Percentiles rank a stretch among this genome's conserved stretches.
These are phyloP conservation scores for Peromyscus maniculatus DNA, from an alignment of 2,113 vertebrate genomes.

Conservation along the genomic window DNA sequence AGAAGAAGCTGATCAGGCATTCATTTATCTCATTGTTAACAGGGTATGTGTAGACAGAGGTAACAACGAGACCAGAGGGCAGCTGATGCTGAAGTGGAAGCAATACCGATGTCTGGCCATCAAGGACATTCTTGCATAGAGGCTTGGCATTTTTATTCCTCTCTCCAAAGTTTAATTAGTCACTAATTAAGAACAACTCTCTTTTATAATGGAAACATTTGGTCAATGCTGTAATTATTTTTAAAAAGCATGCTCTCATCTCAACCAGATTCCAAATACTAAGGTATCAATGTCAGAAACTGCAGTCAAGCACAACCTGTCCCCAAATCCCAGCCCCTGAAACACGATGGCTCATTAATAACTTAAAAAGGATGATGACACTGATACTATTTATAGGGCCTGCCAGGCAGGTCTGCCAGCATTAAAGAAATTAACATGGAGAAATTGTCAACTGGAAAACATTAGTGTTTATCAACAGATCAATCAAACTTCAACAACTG, in stretches of 20 bases:
- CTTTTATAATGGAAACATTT: conserved; percentile 83
- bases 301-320: conserved; percentile 89
- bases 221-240: conserved; percentile 66
- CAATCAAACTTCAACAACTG: conserved; percentile 90
- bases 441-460: conserved; percentile 92
- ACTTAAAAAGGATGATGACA: conserved; percentile 90
- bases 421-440: conserved; percentile 90
- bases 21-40: conserved; percentile 76
- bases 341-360: conserved; percentile 91
- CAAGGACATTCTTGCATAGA: conserved; percentile 72
- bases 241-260: conserved; percentile 78
- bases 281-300: conserved; percentile 89
- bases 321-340: conserved; percentile 89
- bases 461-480: conserved; percentile 93
- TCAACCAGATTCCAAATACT: conserved; percentile 85
- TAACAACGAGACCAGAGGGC: conserved; percentile 79
- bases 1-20: conserved; percentile 81
- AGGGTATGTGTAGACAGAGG: conserved; percentile 69
- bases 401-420: conserved; percentile 89
- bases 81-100: conserved; percentile 42
- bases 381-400: conserved; percentile 90
- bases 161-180: conserved; percentile 84
- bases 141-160: conserved; percentile 48
- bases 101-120: not conserved
- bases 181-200: conserved; percentile 83